Conservation (phyloP, 2,888 invertebrate species). For the Timema cristinae region DNA sequence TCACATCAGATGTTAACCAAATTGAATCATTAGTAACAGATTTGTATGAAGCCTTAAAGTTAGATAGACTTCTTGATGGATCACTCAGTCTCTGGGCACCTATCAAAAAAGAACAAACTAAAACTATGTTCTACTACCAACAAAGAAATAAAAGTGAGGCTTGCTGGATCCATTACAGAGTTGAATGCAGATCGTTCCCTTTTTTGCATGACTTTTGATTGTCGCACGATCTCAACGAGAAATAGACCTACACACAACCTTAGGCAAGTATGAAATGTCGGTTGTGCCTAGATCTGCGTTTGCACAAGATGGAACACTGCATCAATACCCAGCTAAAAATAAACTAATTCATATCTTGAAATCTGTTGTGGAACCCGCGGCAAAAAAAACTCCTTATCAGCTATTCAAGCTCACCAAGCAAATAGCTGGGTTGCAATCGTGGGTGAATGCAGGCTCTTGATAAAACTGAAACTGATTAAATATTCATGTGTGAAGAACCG, state of each 20-base stretch:
- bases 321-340: too few relatives aligned
- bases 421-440: too few relatives aligned
- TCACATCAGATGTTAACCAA: not conserved
- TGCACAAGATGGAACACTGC: too few relatives aligned
- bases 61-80: not conserved
- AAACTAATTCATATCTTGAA: too few relatives aligned
- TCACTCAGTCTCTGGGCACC: not conserved
- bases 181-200: not conserved
- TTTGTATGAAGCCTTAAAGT: slow-evolving; percentile 6
- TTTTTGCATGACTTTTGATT: slow-evolving; percentile 8
- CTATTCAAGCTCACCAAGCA: too few relatives aligned
- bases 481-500: too few relatives aligned
- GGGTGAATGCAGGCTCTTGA: too few relatives aligned
- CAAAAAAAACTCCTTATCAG: too few relatives aligned
- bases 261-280: slow-evolving; percentile 2
- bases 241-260: slow-evolving; percentile 5
- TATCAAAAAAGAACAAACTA: slow-evolving; percentile 12
- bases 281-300: not conserved
- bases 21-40: not conserved
- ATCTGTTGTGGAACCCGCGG: too few relatives aligned
- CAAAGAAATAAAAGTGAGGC: not conserved
- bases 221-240: slow-evolving; percentile 8
- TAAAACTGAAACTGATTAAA: too few relatives aligned
- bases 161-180: slow-evolving; percentile 5
- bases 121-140: not conserved